Conservation (phyloP, 2,113 vertebrate genomes). For the Gallinago undulata region DNA sequence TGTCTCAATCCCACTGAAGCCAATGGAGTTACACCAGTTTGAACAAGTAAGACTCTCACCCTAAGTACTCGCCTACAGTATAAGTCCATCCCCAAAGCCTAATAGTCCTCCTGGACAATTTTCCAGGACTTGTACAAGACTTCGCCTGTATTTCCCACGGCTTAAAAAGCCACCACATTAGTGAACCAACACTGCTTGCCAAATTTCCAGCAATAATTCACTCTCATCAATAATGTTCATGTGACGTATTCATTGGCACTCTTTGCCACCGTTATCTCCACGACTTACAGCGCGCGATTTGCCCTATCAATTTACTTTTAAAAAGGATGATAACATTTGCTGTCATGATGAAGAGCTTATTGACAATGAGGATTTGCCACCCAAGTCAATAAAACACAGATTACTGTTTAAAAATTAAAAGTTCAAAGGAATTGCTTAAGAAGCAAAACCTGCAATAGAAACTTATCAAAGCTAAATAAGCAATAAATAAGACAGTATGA, state of each 20-base stretch:
- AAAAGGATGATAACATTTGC: constrained; percentile 34
- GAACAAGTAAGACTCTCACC: background rate
- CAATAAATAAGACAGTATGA: constrained; percentile 71
- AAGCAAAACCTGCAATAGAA: constrained; percentile 60
- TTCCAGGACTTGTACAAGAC: background rate
- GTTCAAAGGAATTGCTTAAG: constrained; percentile 62
- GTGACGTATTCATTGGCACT: constrained; percentile 22
- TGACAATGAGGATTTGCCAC: constrained; percentile 50
- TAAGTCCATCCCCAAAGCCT: background rate
- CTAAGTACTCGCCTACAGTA: background rate
- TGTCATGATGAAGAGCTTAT: constrained; percentile 48
- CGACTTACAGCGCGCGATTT: background rate
- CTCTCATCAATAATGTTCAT: constrained; percentile 44
- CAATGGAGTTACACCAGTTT: background rate
- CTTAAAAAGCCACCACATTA: background rate
- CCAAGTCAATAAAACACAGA: constrained; percentile 60
- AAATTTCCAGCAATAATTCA: constrained; percentile 36
- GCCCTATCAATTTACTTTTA: constrained; percentile 19
- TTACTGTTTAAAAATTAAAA: constrained; percentile 66
- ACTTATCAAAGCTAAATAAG: constrained; percentile 70
- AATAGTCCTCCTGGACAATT: background rate
- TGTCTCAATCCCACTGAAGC: background rate
- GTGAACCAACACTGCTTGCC: background rate
- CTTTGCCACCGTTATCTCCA: constrained; percentile 19
- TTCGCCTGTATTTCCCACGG: background rate